Conservation (phyloP, 64 coral and sea anemone genomes). For the Catalaphyllia jardinei region DNA sequence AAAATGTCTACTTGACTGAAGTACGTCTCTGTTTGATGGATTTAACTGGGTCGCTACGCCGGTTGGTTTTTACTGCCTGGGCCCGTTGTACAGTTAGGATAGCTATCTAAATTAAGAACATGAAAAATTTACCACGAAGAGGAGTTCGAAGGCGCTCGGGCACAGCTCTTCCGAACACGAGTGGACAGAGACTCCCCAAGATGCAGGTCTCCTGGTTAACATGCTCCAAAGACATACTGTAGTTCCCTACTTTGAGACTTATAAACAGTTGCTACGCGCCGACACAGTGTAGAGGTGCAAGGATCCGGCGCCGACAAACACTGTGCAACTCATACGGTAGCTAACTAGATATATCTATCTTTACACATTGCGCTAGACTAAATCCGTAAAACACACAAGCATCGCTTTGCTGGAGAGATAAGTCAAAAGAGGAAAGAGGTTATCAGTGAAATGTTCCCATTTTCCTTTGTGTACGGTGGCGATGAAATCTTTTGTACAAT, state of each 20-base stretch:
- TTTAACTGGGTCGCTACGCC: background rate
- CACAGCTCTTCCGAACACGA: slow-evolving; percentile 32
- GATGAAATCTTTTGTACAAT: slow-evolving; percentile 97
- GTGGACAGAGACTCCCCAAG: slow-evolving; percentile 76
- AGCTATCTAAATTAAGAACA: slow-evolving; percentile 9
- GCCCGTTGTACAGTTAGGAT: background rate
- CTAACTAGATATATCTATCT: slow-evolving; percentile 69
- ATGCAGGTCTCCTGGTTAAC: slow-evolving; percentile 51
- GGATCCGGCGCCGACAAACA: background rate
- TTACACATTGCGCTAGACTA: slow-evolving; percentile 77
- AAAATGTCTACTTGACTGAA: background rate
- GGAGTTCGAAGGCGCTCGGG: slow-evolving; percentile 1
- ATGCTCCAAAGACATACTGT: slow-evolving; percentile 25
- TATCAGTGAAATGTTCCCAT: slow-evolving; percentile 82
- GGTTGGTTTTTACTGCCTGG: background rate
- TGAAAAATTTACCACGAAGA: slow-evolving; percentile 68
- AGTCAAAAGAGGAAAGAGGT: slow-evolving; percentile 78
- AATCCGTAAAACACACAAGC: slow-evolving; percentile 87
- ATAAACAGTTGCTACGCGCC: background rate
- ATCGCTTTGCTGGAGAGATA: slow-evolving; percentile 84
- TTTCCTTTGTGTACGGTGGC: slow-evolving; percentile 89
- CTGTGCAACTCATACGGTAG: background rate
- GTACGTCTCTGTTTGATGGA: background rate
- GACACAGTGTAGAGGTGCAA: background rate
- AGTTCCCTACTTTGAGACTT: background rate